Evolutionary conservation across 2,797 vertebrate species (phyloP).

Genomic region (Gallinago stenura): DNA sequence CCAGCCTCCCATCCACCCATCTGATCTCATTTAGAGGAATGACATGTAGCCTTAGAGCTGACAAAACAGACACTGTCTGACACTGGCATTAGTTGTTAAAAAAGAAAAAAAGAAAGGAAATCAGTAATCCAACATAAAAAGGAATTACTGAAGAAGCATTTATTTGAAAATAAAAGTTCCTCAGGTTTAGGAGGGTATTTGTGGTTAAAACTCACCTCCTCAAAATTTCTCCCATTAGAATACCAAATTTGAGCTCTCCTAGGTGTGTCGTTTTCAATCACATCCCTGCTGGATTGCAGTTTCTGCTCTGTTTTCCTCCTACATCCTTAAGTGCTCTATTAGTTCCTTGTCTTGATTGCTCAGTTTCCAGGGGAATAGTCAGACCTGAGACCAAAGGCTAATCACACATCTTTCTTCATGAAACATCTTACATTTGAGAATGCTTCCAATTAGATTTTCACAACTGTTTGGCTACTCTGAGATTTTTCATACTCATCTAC

Average conservation of each 20-base stretch:
- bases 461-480: neutral
- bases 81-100: accelerated
- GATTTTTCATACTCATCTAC: neutral
- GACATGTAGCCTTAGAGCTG: neutral
- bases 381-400: neutral
- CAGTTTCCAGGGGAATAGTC: neutral
- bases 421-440: neutral
- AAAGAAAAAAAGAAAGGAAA: neutral
- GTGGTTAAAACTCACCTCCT: neutral
- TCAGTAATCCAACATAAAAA: neutral
- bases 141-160: neutral
- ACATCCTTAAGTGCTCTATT: neutral
- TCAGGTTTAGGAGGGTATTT: neutral
- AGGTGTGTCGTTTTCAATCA: accelerated
- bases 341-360: accelerated
- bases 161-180: neutral
- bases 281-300: neutral
- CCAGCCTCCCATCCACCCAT: neutral
- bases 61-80: neutral
- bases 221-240: neutral
- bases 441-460: neutral
- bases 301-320: neutral
- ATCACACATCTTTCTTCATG: neutral
- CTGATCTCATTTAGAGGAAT: neutral
- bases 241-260: neutral